phyloP scores from a whole-genome alignment of 2,113 vertebrate genomes.

The Nematolebias whitei region DNA sequence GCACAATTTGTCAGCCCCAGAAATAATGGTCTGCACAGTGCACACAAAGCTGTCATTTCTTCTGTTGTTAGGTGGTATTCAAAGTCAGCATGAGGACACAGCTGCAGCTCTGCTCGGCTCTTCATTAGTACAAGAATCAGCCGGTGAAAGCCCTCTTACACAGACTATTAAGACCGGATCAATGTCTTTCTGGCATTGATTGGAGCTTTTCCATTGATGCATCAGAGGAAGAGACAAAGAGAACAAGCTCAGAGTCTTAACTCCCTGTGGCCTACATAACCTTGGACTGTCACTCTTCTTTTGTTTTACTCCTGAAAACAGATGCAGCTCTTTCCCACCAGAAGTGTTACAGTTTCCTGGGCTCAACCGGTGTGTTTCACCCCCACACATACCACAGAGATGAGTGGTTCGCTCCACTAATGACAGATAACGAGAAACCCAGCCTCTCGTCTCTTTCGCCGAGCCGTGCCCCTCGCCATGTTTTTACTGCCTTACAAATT shows the following conservation, averaged over 20 bases:
- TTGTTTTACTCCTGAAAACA: neutral
- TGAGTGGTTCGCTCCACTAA: conserved; percentile 60
- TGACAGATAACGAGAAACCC: conserved; percentile 63
- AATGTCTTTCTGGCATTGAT: conserved; percentile 21
- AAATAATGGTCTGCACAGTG: conserved; percentile 22
- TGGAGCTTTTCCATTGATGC: conserved; percentile 15
- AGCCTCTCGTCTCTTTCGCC: conserved; percentile 8
- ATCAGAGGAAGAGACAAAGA: neutral
- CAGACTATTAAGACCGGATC: conserved; percentile 39
- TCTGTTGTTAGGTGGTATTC: conserved; percentile 31
- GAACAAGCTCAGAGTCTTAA: neutral
- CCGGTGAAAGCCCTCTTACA: conserved; percentile 12
- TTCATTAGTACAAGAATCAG: conserved; percentile 26
- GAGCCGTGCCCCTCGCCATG: conserved; percentile 11
- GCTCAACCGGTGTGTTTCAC: conserved; percentile 10
- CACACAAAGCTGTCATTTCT: conserved; percentile 37
- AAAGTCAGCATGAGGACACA: conserved; percentile 23
- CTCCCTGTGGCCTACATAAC: conserved; percentile 8
- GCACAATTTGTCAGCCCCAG: conserved; percentile 1
- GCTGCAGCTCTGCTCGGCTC: neutral
- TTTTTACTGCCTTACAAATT: conserved; percentile 63
- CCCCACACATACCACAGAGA: conserved; percentile 57
- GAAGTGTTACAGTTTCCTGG: neutral
- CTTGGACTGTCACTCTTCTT: neutral
- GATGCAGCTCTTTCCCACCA: neutral